Evolutionary conservation across 1,140 invertebrate genomes (phyloP), one percentile per base, ranked within the genome.

Genomic region (Temnothorax curvispinosus): DNA sequence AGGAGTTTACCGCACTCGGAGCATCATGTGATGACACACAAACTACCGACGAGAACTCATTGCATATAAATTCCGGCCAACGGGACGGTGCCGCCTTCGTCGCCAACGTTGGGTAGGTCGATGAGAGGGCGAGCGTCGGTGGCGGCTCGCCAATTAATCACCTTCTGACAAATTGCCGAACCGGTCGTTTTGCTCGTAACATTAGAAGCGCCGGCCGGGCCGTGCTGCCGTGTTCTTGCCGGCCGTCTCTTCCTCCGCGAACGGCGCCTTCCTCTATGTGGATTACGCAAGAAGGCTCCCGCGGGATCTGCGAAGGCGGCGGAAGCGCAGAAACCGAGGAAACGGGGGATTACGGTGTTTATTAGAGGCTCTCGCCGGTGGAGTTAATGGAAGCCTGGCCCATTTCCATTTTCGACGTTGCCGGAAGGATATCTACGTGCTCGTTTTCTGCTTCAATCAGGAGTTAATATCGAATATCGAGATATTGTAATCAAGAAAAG

Each of bases 131-230:
- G 78, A 74, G 47, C 52, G 67, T n/a, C 67, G 18, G 38, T 47
- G 54, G 54, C 27, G 80, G 69, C 13, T 84, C 56, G 69, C 80
- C 80, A 75, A 84, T 84, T 84, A 84, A 84, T 84, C 80, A 84
- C 80, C n/a, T 56, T 47, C 80, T 74, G 80, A 75, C 80, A 84
- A 84, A 84, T 84, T 84, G 56, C 80, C 80, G 69, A 84, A 84
- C 69, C 69, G 80, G 54, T 56, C 32, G 80, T 84, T 84, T 84
- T 84, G 80, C 80, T 84, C 80, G 77, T 80, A 80, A 80, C 77
- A 80, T 67, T 35, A 27, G 56, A 62, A 75, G 44, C 44, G 54
- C 41, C 41, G 67, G 41, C 32, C 38, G 44, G 21, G 47, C 50
- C 47, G 50, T 56, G 21, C 65, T 56, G 21, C 65, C 54, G 80